These are phyloP conservation scores for Drosophila pseudoobscura DNA, from an alignment of 1,140 invertebrate species.

Conservation along the genomic window DNA sequence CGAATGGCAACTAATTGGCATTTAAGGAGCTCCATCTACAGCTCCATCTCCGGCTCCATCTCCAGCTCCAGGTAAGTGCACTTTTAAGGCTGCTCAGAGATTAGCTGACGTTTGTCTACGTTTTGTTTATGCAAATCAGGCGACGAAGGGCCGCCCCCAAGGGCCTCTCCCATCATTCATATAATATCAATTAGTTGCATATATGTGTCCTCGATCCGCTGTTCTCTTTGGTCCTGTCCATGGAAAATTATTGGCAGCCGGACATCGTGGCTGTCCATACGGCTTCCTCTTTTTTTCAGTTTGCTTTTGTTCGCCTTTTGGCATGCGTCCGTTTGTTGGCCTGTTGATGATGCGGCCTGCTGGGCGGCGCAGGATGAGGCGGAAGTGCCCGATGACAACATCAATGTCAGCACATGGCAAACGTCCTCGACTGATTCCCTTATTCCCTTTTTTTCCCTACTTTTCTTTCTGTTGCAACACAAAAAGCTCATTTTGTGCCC, in stretches of 20 bases:
- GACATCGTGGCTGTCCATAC: slow-evolving; percentile 22
- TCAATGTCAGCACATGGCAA: slow-evolving; percentile 53
- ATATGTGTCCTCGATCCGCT: slow-evolving; percentile 34
- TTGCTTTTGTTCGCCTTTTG: slow-evolving; percentile 33
- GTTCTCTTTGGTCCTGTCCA: not conserved
- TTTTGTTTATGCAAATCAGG: slow-evolving; percentile 35
- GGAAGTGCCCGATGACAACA: slow-evolving; percentile 48
- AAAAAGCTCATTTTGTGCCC: slow-evolving; percentile 47
- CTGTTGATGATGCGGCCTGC: slow-evolving; percentile 37
- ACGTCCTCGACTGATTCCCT: slow-evolving; percentile 29
- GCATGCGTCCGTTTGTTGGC: slow-evolving; percentile 61
- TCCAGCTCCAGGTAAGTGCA: slow-evolving; percentile 48
- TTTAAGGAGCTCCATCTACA: slow-evolving; percentile 43
- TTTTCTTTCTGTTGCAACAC: no score
- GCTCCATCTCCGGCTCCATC: slow-evolving; percentile 4
- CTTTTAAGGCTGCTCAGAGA: slow-evolving; percentile 45
- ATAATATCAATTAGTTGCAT: slow-evolving; percentile 80
- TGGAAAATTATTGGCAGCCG: slow-evolving; percentile 63
- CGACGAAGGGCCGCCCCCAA: slow-evolving; percentile 12
- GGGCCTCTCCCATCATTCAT: slow-evolving; percentile 65
- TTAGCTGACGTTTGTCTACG: slow-evolving; percentile 32
- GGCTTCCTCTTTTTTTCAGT: not conserved
- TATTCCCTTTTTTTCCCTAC: slow-evolving; percentile 7
- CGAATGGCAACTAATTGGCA: slow-evolving; percentile 73
- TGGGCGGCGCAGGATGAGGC: slow-evolving; percentile 16